Base-by-base conservation (phyloP, 2,113 vertebrate species). In the Sylvilagus bachmani region DNA sequence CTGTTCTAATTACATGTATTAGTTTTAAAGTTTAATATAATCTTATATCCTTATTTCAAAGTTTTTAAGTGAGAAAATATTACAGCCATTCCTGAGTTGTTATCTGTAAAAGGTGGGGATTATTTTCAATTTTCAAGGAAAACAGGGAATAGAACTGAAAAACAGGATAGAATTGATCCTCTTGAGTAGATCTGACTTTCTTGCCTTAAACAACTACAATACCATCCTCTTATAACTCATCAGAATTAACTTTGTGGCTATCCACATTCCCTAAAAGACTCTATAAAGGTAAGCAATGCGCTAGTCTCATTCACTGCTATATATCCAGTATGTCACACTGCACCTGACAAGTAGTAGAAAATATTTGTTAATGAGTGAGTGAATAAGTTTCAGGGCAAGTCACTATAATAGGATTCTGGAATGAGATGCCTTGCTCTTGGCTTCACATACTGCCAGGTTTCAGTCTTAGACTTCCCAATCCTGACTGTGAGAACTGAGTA, bases 71-170 rank as follows among this genome's bases (percentile, higher is more conserved):
- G 21, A 67, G 16, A 24, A 89, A 58, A 89, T 36, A 82, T 93
- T 95, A 87, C 22, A 44, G 73, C 31, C 51, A 92, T 31, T 6
- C 36, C 38, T 51, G 27, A 90, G 58, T 17, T 70, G 33, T 22
- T 77, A 38, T 55, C 51, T 90, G 77, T 5, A 66, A 66, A 80
- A 82, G 24, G 36, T 6, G 82, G 92, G 64, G 82, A 86, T 66
- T 87, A 51, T 64, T 89, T 73, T 73, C 64, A 71, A 58, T 62
- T 89, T 95, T 88, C 36, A 75, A 75, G 10, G 73, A 86, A 91
- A 85, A 25, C 14, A 96, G 53, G 67, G 31, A 2, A n/a, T 1
- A 82, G 31, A 92, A 90, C 86, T 49, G 62, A 78, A 58, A 58
- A 58, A 58, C 13, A 58, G 55, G 17, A 58, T 19, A 58, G 55